Conservation (phyloP, 2,113 vertebrate species). For the Eidolon helvum region DNA sequence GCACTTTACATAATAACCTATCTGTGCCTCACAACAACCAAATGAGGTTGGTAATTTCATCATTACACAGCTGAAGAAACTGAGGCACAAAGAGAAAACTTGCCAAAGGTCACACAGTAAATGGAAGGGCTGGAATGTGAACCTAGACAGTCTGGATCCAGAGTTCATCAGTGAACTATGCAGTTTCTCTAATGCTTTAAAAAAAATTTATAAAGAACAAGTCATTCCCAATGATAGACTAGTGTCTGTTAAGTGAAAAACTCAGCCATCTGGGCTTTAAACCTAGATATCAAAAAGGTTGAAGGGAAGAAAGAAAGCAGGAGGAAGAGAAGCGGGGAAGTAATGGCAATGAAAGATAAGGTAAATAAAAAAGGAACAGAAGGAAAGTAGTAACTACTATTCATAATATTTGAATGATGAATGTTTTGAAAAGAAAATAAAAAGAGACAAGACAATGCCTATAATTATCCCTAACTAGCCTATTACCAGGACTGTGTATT, state of each 20-base stretch:
- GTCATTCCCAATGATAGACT: not conserved
- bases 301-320: not conserved
- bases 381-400: not conserved
- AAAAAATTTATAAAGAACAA: slow-evolving; percentile 7
- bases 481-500: not conserved
- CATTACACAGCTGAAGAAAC: not conserved
- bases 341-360: not conserved
- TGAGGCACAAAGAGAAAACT: not conserved
- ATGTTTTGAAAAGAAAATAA: not conserved
- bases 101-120: not conserved
- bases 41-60: not conserved
- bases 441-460: not conserved
- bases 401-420: not conserved
- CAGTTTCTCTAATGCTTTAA: not conserved
- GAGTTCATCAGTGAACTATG: not conserved
- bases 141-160: not conserved
- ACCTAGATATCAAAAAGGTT: not conserved
- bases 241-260: not conserved
- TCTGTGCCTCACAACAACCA: not conserved
- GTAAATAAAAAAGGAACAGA: not conserved
- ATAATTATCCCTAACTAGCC: not conserved
- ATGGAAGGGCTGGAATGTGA: not conserved
- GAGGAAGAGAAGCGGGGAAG: not conserved
- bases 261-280: not conserved
- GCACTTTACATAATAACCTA: not conserved